phyloP scores from a whole-genome alignment of 2,797 vertebrate species.

The Pangasius larnaudii region DNA sequence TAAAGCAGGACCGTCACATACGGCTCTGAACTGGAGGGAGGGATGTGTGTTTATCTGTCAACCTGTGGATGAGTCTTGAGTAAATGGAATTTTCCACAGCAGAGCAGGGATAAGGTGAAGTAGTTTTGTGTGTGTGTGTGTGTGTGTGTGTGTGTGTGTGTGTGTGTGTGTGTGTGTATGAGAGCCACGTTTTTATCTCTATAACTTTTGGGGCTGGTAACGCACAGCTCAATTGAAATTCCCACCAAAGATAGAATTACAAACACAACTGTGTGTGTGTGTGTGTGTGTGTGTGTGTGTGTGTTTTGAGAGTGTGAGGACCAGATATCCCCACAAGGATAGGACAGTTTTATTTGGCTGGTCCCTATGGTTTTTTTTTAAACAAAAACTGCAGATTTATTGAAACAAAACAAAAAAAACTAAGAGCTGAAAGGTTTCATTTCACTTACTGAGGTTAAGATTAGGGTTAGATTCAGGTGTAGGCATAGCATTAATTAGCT shows the following conservation, averaged over 20 bases:
- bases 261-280: not conserved
- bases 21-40: not conserved
- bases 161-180: not conserved
- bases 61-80: conserved; percentile 24
- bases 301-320: not conserved
- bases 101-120: not conserved
- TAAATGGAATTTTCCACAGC: conserved; percentile 36
- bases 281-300: not conserved
- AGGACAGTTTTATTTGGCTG: not conserved
- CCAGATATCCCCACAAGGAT: not conserved
- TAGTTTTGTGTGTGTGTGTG: not conserved
- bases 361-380: no score
- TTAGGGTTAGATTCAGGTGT: not conserved
- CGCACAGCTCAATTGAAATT: not conserved
- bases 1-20: conserved; percentile 33
- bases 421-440: not conserved
- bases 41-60: conserved; percentile 2
- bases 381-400: not conserved
- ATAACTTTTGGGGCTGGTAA: not conserved
- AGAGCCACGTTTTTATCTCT: not conserved
- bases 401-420: not conserved
- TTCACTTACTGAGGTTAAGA: not conserved
- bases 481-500: not conserved
- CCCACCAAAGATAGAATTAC: not conserved
- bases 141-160: conserved; percentile 40